Evolutionary conservation across 2,113 vertebrate species (phyloP).

Genomic region (Poeciliopsis prolifica): DNA sequence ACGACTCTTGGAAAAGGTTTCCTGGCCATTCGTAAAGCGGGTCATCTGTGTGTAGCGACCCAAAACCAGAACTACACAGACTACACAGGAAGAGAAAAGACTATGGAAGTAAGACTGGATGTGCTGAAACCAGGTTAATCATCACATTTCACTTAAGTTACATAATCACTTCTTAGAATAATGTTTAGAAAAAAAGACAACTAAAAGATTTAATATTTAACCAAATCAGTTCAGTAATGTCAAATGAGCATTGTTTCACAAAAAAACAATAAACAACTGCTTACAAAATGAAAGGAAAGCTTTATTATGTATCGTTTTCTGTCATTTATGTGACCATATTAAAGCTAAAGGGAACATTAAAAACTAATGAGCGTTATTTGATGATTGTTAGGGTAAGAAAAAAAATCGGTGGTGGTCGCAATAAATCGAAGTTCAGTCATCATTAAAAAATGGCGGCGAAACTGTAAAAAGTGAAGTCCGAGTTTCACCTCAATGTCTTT

Average conservation of each 20-base stretch:
- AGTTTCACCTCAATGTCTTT: background rate
- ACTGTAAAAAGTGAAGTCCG: no score
- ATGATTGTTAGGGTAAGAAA: background rate
- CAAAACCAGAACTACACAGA: conserved; percentile 77
- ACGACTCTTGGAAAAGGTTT: conserved; percentile 82
- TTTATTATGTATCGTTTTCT: no score
- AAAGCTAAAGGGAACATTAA: no score
- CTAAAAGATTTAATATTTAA: background rate
- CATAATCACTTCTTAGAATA: background rate
- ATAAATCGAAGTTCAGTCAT: no score
- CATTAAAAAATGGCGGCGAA: no score
- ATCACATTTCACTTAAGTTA: background rate
- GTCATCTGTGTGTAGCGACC: conserved; percentile 85
- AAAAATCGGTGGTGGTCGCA: background rate
- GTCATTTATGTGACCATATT: no score
- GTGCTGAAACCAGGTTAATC: conserved; percentile 80
- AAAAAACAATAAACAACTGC: background rate
- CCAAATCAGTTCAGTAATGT: background rate
- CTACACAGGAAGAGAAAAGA: conserved; percentile 82
- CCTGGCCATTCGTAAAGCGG: conserved; percentile 85
- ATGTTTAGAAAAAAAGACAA: background rate
- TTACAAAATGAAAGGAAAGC: background rate
- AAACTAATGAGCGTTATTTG: background rate
- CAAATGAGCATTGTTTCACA: no score
- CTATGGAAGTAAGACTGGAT: conserved; percentile 84